Evolutionary conservation across 2,888 invertebrate species (phyloP).

Genomic region (Pachymerium ferrugineum): DNA sequence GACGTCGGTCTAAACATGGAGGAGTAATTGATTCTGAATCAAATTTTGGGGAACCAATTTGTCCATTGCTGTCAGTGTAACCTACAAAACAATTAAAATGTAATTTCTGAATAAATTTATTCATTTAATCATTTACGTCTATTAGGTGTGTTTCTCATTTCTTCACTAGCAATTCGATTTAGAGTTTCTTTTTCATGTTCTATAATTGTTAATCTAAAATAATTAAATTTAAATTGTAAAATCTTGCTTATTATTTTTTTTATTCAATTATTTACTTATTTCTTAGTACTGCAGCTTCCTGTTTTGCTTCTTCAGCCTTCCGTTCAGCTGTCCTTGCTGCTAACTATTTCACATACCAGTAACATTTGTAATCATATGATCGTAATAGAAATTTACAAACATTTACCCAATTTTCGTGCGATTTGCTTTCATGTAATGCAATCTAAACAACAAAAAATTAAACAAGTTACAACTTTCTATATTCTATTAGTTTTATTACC

Average conservation of each 20-base stretch:
- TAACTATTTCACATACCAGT: constrained; percentile 39
- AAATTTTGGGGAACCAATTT: background rate
- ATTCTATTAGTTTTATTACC: too few relatives aligned
- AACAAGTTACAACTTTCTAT: background rate
- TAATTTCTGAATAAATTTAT: too few relatives aligned
- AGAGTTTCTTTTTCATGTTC: constrained; percentile 33
- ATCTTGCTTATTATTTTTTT: background rate
- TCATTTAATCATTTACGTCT: too few relatives aligned
- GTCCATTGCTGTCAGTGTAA: background rate
- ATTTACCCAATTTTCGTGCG: constrained; percentile 66
- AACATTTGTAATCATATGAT: background rate
- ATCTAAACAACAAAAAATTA: constrained; percentile 46
- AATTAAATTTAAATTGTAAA: background rate
- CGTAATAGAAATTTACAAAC: background rate
- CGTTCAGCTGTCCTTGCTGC: constrained; percentile 73
- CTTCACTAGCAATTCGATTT: background rate
- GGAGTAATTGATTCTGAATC: too few relatives aligned
- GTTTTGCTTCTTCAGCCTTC: constrained; percentile 71
- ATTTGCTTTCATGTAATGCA: constrained; percentile 71
- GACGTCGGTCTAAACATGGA: background rate
- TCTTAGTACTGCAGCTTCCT: constrained; percentile 55
- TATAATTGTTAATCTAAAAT: constrained; percentile 33
- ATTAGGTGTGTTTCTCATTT: background rate
- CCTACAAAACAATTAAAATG: too few relatives aligned
- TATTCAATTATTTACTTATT: constrained; percentile 33